A percentile compares a stretch with the other conserved stretches of the same genome.
phyloP scores from a whole-genome alignment of 2,888 invertebrate genomes.

The Andrena marginata region DNA sequence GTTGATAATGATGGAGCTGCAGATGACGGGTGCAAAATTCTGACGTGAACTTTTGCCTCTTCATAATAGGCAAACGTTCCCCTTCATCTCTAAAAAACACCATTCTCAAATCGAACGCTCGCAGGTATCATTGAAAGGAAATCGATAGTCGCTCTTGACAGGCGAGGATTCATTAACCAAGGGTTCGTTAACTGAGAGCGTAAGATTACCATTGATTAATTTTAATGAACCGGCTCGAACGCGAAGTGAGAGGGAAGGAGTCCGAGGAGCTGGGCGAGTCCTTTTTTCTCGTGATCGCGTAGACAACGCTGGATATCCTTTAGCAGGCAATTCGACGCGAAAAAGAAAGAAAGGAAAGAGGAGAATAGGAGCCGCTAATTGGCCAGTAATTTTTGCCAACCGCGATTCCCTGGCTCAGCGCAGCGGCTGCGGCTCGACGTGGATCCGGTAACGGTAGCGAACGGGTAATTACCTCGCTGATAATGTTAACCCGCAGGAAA shows the following conservation, averaged over 20 bases:
- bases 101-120: too few species aligned
- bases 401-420: constrained; percentile 60
- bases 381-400: constrained; percentile 68
- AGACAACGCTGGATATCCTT: constrained; percentile 46
- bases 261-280: background rate
- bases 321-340: constrained; percentile 53
- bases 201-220: constrained; percentile 49
- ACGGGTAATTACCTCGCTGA: constrained; percentile 67
- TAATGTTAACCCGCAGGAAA: constrained; percentile 70
- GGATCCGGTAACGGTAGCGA: constrained; percentile 73
- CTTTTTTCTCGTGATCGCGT: constrained; percentile 26
- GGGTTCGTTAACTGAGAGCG: constrained; percentile 42
- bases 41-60: too few species aligned
- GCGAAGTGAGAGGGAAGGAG: background rate
- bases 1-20: too few species aligned
- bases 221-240: constrained; percentile 39
- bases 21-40: too few species aligned
- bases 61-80: too few species aligned
- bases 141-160: background rate
- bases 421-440: constrained; percentile 53
- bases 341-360: constrained; percentile 36
- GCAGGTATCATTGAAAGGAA: background rate
- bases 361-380: constrained; percentile 61
- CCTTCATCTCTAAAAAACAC: too few species aligned
- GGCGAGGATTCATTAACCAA: constrained; percentile 23